Evolutionary conservation across 2,888 invertebrate species (phyloP).

Genomic region (Lasioglossum vierecki): DNA sequence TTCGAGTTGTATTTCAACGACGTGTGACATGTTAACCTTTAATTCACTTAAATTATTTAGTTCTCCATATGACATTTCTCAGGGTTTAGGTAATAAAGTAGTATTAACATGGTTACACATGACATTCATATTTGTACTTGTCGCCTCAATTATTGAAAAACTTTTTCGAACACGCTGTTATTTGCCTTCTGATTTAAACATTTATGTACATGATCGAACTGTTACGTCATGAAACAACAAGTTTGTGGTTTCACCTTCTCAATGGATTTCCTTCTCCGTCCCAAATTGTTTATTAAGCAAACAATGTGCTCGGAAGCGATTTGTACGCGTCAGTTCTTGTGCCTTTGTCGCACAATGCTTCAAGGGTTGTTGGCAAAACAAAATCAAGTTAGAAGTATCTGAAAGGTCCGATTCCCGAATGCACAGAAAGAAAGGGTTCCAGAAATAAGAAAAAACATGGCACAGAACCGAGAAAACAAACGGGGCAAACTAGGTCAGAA

Average conservation of each 20-base stretch:
- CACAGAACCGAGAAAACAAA: slow-evolving; percentile 37
- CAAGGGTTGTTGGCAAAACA: slow-evolving; percentile 61
- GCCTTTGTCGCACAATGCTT: slow-evolving; percentile 68
- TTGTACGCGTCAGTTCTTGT: slow-evolving; percentile 71
- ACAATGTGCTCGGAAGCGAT: slow-evolving; percentile 75
- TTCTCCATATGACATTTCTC: not conserved
- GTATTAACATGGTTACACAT: not conserved
- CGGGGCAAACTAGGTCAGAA: slow-evolving; percentile 3
- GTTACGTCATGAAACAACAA: not conserved
- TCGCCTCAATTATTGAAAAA: not conserved
- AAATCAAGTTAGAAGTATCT: slow-evolving; percentile 47
- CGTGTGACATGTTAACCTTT: not conserved
- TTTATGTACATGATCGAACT: not conserved
- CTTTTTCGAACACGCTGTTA: not conserved
- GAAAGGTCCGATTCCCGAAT: slow-evolving; percentile 62
- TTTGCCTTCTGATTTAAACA: not conserved
- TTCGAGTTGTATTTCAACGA: not conserved
- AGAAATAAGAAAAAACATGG: slow-evolving; percentile 36
- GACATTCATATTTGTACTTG: not conserved
- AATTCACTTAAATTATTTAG: no score
- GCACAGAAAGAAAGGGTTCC: slow-evolving; percentile 23
- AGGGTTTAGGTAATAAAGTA: not conserved
- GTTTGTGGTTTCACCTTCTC: not conserved
- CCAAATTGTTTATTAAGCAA: slow-evolving; percentile 54
- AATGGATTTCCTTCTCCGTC: not conserved